Evolutionary conservation across 1,140 invertebrate species (phyloP), one percentile per base, ranked within the genome.

Genomic region (Formica exsecta): DNA sequence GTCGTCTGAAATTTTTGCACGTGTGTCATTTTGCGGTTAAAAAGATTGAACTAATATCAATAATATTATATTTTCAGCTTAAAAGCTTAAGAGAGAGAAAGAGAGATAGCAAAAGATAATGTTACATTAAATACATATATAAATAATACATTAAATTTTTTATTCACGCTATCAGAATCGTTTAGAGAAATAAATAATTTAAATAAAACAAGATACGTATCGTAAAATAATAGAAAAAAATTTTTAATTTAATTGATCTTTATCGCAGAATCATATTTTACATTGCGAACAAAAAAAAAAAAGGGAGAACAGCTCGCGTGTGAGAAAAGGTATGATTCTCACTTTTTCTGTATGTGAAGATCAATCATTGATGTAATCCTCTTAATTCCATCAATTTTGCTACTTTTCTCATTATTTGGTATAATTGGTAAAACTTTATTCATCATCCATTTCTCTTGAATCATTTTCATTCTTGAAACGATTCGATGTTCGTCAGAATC

Each of bases 1-100:
- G 79, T 38, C 19, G 51, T 41, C 79, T 81, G 51, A 44, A 81
- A 81, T 61, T 59, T 71, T 81, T 61, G 77, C 66, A 71, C 65
- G 77, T 44, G 32, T 22, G 51, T 71, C 51, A 81, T 59, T 44
- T 71, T n/a, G 36, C 38, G 19, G 36, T 19, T 71, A 59, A 44
- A 73, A 6, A 51, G 38, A 73, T 73, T 32, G 19, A 59, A 29
- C 32, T 71, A 51, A 68, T n/a, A 32, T 19, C 54, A 19, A 11
- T 59, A 41, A 71, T 59, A 29, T 59, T 4, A 11, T 22, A 66
- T 44, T 29, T 41, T 22, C 36, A 36, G 38, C 19, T 81, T 44
- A 61, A 81, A 41, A 36, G 51, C 7, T 29, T 11, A 7, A 9
- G 2, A 51, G 22, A n/a, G 36, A 19, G 70, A 11, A 44, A 61